Percentiles rank a stretch among this genome's conserved stretches.
Evolutionary conservation across 2,113 vertebrate species (phyloP).

Genomic region (Empidonax traillii): DNA sequence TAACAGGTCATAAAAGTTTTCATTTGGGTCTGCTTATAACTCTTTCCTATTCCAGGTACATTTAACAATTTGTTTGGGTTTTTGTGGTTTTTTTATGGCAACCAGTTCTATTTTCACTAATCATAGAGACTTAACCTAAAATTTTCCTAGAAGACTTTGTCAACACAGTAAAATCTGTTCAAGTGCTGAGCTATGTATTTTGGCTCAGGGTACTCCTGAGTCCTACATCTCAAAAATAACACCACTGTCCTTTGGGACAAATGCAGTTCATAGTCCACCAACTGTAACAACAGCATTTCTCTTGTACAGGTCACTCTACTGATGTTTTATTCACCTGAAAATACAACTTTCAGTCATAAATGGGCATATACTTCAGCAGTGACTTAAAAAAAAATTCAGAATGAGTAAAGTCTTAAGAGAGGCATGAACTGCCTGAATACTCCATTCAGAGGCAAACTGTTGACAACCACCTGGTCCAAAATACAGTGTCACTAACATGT

Average conservation of each 20-base stretch:
- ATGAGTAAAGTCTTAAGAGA: neutral
- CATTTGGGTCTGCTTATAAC: neutral
- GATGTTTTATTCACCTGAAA: neutral
- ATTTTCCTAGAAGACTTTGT: neutral
- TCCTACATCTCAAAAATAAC: neutral
- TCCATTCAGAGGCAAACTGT: neutral
- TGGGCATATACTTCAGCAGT: neutral
- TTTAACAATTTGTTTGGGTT: neutral
- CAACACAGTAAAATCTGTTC: neutral
- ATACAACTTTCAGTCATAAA: neutral
- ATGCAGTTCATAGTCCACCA: neutral
- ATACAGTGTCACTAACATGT: neutral
- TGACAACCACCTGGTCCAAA: neutral
- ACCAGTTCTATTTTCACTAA: neutral
- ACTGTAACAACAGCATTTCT: neutral
- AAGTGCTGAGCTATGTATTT: neutral
- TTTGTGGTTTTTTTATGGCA: neutral
- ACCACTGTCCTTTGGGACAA: accelerated
- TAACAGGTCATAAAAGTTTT: neutral
- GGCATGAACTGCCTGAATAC: neutral
- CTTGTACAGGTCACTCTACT: neutral
- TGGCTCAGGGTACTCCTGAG: neutral
- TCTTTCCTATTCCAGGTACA: neutral
- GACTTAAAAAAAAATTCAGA: neutral
- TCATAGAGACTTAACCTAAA: neutral